These are phyloP conservation scores for Patella caerulea DNA, from an alignment of 2,888 invertebrate genomes.

Conservation along the genomic window DNA sequence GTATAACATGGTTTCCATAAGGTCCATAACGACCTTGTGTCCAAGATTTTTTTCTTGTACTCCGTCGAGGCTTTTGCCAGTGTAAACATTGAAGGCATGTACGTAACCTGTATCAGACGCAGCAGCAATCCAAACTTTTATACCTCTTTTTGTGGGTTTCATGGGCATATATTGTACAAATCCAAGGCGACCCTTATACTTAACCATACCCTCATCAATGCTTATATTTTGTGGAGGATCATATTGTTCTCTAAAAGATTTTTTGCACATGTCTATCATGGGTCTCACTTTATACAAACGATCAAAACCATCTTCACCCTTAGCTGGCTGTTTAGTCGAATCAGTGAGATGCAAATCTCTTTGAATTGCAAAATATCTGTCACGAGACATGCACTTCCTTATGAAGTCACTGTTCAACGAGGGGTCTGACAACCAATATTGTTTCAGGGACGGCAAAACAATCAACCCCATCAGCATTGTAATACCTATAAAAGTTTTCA, in stretches of 20 bases:
- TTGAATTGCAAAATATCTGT: neutral
- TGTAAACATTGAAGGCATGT: conserved; percentile 3
- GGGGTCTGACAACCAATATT: neutral
- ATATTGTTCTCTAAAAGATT: neutral
- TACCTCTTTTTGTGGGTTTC: conserved; percentile 14
- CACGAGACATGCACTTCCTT: neutral
- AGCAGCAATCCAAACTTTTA: conserved; percentile 14
- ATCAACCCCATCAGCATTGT: neutral
- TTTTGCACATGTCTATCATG: neutral
- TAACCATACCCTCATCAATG: neutral
- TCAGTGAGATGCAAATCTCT: neutral
- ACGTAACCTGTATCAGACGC: neutral
- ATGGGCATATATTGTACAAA: conserved; percentile 13
- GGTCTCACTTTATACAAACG: conserved; percentile 1
- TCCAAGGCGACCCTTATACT: neutral
- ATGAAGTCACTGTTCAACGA: neutral
- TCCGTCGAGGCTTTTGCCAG: neutral
- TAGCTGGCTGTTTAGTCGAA: neutral
- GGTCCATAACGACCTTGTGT: neutral
- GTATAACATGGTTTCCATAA: neutral
- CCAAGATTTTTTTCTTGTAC: neutral
- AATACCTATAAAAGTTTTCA: neutral
- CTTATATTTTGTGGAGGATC: neutral
- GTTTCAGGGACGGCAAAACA: neutral
- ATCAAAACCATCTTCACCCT: neutral